These are phyloP conservation scores for Podilymbus podiceps DNA, from an alignment of 2,113 vertebrate species.

Conservation along the genomic window DNA sequence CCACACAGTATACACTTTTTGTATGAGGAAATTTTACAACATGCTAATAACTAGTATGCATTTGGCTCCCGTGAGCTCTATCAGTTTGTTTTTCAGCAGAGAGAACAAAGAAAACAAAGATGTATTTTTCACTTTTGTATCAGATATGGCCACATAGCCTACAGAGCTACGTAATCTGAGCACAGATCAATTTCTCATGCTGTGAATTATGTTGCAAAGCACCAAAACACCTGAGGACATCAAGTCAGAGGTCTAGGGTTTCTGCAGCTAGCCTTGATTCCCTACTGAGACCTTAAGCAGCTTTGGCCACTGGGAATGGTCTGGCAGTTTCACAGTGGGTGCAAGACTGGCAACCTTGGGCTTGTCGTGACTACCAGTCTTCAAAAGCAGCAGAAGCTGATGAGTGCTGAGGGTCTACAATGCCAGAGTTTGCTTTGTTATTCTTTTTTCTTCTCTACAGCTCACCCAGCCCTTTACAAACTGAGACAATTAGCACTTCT, in stretches of 20 bases:
- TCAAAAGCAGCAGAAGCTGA: background rate
- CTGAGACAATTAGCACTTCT: background rate
- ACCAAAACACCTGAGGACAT: background rate
- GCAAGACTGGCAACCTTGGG: rapidly evolving
- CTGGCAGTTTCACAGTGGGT: rapidly evolving
- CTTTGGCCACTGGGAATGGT: rapidly evolving
- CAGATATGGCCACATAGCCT: background rate
- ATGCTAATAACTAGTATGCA: background rate
- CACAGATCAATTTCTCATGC: rapidly evolving
- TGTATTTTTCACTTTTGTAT: background rate
- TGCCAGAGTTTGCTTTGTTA: background rate
- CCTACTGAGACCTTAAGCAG: rapidly evolving
- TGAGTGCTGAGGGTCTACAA: rapidly evolving
- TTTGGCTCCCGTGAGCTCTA: background rate
- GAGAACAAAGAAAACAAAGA: background rate
- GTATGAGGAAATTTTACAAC: background rate
- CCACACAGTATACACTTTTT: background rate
- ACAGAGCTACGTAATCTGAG: background rate
- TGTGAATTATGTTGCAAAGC: background rate
- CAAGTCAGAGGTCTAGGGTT: background rate
- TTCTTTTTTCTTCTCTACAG: background rate
- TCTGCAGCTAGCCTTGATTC: background rate
- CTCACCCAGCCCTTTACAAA: background rate
- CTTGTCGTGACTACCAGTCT: rapidly evolving
- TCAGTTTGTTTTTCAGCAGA: background rate